Evolutionary conservation across 1,140 invertebrate genomes (phyloP).

Genomic region (Aphelinus atriplicis): DNA sequence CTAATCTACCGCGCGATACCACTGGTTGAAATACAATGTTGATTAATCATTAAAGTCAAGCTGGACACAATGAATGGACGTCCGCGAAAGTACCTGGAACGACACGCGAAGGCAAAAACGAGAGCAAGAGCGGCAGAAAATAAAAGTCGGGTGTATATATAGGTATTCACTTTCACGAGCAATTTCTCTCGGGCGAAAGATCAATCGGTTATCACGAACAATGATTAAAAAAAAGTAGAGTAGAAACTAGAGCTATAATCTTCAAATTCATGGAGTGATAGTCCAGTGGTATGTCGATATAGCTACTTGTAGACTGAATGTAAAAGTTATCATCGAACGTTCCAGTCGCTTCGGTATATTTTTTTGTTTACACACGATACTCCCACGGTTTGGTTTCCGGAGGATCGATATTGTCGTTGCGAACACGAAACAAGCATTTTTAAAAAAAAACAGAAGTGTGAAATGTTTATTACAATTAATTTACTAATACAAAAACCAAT

Average conservation of each 20-base stretch:
- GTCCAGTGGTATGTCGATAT: too few relatives aligned
- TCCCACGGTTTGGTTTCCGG: too few relatives aligned
- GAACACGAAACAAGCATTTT: too few relatives aligned
- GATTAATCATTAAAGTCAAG: slow-evolving; percentile 1
- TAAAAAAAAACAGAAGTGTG: too few relatives aligned
- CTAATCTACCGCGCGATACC: neutral
- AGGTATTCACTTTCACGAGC: slow-evolving; percentile 26
- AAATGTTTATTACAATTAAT: too few relatives aligned
- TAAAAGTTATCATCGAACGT: too few relatives aligned
- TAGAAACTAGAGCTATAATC: neutral
- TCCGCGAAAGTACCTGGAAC: slow-evolving; percentile 19
- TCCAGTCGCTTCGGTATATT: too few relatives aligned
- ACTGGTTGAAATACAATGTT: slow-evolving; percentile 9
- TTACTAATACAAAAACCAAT: too few relatives aligned
- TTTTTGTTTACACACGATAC: too few relatives aligned
- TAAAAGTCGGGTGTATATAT: neutral
- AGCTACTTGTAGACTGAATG: too few relatives aligned
- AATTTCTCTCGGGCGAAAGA: slow-evolving; percentile 28
- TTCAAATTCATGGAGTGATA: neutral
- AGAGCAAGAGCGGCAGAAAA: slow-evolving; percentile 14
- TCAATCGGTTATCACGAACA: neutral
- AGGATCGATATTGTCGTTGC: too few relatives aligned
- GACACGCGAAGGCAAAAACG: neutral
- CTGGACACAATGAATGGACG: slow-evolving; percentile 1
- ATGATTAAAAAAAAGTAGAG: neutral